Evolutionary conservation across 2,797 vertebrate species (phyloP).

Genomic region (Phoeniculus purpureus): DNA sequence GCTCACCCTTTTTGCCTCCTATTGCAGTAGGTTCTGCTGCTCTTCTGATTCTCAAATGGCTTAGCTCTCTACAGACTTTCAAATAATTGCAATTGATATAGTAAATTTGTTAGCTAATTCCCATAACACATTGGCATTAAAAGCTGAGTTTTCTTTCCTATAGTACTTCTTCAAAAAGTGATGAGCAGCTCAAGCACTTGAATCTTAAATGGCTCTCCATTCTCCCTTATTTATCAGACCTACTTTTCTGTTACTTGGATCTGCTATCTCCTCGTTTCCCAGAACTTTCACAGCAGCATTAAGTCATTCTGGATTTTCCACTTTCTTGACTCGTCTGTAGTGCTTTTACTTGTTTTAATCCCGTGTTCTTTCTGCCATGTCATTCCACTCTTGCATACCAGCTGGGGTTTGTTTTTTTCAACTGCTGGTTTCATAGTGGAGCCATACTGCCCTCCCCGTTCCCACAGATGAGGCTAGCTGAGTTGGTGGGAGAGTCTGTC

Average conservation of each 20-base stretch:
- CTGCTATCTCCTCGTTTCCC: slow-evolving; percentile 13
- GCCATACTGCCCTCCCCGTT: background rate
- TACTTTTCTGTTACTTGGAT: slow-evolving; percentile 22
- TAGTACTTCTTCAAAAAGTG: background rate
- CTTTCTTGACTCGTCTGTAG: background rate
- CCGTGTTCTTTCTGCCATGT: slow-evolving; percentile 2
- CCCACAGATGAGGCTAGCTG: slow-evolving; percentile 43
- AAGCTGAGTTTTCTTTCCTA: background rate
- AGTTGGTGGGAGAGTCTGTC: slow-evolving; percentile 35
- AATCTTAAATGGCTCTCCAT: background rate
- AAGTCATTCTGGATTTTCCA: slow-evolving; percentile 49
- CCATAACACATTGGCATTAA: background rate
- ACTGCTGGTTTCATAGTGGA: background rate
- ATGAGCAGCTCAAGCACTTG: background rate
- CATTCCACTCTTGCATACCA: background rate
- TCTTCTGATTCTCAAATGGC: background rate
- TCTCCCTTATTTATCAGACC: slow-evolving; percentile 8
- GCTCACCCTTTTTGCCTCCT: background rate
- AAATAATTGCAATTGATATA: slow-evolving; percentile 23
- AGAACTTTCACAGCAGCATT: background rate
- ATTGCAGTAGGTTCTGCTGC: background rate
- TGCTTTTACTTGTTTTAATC: background rate
- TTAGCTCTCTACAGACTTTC: background rate
- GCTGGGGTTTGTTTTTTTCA: background rate
- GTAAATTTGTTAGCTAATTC: slow-evolving; percentile 44